Evolutionary conservation across 2,797 vertebrate species (phyloP).

Genomic region (Tokudaia muenninki): DNA sequence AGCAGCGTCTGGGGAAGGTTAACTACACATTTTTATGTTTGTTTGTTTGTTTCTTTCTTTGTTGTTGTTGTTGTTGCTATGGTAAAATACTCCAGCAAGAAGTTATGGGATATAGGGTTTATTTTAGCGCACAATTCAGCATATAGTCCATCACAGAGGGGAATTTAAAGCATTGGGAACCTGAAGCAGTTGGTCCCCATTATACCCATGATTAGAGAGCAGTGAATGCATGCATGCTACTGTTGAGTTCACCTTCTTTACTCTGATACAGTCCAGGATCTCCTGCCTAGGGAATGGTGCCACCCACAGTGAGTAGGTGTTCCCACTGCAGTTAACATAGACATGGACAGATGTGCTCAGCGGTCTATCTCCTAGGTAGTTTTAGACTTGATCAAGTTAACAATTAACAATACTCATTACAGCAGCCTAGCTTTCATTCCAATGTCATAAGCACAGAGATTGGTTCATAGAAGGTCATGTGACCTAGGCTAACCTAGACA

Average conservation of each 20-base stretch:
- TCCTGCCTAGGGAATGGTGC: not conserved
- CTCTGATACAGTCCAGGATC: not conserved
- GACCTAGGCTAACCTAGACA: not conserved
- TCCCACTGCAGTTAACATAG: not conserved
- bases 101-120: not conserved
- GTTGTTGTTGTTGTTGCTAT: not conserved
- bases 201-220: not conserved
- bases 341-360: not conserved
- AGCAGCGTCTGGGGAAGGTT: not conserved
- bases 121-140: not conserved
- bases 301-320: not conserved
- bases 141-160: not conserved
- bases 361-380: not conserved
- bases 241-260: not conserved
- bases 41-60: not conserved
- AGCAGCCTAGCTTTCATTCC: not conserved
- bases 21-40: not conserved
- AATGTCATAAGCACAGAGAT: not conserved
- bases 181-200: not conserved
- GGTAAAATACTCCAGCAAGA: not conserved
- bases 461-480: not conserved
- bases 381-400: not conserved
- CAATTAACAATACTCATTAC: not conserved
- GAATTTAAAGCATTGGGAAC: not conserved
- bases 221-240: not conserved